Conservation (phyloP, 2,113 vertebrate species). For the sheep (Ovis aries) region DNA sequence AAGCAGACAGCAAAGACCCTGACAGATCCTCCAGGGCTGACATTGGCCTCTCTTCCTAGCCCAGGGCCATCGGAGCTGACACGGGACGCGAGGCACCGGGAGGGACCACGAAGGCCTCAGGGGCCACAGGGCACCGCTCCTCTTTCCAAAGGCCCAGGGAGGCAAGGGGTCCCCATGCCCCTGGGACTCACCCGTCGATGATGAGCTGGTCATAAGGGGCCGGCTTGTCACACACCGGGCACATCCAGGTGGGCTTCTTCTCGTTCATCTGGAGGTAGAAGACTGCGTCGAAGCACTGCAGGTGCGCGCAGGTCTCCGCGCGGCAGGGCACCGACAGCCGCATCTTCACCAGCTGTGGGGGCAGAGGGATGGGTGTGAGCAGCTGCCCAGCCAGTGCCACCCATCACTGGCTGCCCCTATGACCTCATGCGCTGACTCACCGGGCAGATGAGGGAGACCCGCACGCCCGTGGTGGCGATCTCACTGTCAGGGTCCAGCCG, state of each 20-base stretch:
- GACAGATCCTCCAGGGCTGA: not conserved
- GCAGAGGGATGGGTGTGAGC: not conserved
- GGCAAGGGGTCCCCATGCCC: fast-evolving
- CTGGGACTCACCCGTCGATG: slow-evolving; percentile 90
- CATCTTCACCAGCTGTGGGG: slow-evolving; percentile 95
- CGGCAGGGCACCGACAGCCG: slow-evolving; percentile 95
- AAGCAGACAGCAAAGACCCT: not conserved
- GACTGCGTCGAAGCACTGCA: slow-evolving; percentile 98
- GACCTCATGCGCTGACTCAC: slow-evolving; percentile 78
- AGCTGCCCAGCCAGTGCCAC: fast-evolving
- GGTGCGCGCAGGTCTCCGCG: slow-evolving; percentile 94
- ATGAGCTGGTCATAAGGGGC: slow-evolving; percentile 97
- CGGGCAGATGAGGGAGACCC: slow-evolving; percentile 97
- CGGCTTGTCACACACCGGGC: slow-evolving; percentile 96
- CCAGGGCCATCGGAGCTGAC: not conserved
- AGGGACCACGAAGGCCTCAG: no score
- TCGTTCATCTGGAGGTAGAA: slow-evolving; percentile 99
- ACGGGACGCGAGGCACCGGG: fast-evolving
- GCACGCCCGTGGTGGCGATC: slow-evolving; percentile 95
- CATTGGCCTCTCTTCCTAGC: fast-evolving
- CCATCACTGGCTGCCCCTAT: not conserved
- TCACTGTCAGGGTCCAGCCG: slow-evolving; percentile 97
- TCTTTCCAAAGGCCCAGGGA: not conserved
- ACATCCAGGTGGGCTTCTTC: slow-evolving; percentile 99
- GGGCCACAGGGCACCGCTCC: fast-evolving